phyloP scores from a whole-genome alignment of 2,888 invertebrate species.

The Loripinus fragilis region DNA sequence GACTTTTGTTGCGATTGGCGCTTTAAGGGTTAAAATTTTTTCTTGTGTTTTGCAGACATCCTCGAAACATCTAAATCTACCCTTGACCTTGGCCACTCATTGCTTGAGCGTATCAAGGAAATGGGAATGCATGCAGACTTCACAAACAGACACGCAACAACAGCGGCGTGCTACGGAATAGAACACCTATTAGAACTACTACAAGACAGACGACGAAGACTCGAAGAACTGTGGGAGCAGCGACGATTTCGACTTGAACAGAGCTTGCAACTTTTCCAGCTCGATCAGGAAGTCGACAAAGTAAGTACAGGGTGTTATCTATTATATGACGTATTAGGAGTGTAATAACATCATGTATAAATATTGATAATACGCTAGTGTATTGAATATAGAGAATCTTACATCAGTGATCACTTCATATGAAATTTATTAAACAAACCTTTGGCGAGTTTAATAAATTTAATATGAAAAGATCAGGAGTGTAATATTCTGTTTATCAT shows the following conservation, averaged over 20 bases:
- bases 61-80: constrained; percentile 92
- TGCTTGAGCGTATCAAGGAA: constrained; percentile 90
- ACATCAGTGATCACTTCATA: too few relatives aligned
- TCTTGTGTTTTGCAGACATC: constrained; percentile 85
- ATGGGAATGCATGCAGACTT: constrained; percentile 90
- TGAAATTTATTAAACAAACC: too few relatives aligned
- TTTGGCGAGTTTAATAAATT: too few relatives aligned
- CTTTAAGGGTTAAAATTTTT: too few relatives aligned
- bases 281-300: constrained; percentile 89
- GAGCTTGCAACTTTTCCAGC: constrained; percentile 89
- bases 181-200: constrained; percentile 85
- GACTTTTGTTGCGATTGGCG: too few relatives aligned
- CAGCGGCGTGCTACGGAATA: constrained; percentile 84
- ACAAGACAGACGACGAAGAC: constrained; percentile 89
- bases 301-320: constrained; percentile 59
- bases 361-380: too few relatives aligned
- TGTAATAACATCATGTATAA: too few relatives aligned
- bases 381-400: too few relatives aligned
- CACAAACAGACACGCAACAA: constrained; percentile 84
- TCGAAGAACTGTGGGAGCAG: constrained; percentile 87
- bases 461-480: too few relatives aligned
- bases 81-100: constrained; percentile 90
- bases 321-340: too few relatives aligned
- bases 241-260: constrained; percentile 91
- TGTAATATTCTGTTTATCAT: too few relatives aligned